Conservation (phyloP, 2,797 vertebrate species). For the Sus cebifrons region DNA sequence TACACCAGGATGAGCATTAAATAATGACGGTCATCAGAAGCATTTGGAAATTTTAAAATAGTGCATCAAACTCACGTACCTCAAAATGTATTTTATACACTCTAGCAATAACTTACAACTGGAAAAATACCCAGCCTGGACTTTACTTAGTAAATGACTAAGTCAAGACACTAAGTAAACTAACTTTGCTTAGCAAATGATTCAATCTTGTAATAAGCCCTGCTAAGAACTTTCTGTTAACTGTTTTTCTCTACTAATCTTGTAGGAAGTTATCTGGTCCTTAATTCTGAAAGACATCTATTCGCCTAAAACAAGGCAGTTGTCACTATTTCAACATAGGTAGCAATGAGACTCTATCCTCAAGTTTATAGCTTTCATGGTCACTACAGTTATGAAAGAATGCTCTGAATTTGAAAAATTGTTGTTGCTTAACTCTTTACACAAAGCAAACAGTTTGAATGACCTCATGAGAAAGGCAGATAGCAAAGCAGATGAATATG, state of each 20-base stretch:
- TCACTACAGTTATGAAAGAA: neutral
- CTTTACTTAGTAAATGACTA: neutral
- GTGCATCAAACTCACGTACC: neutral
- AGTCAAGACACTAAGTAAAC: neutral
- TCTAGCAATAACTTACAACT: neutral
- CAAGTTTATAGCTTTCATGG: neutral
- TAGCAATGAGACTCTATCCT: neutral
- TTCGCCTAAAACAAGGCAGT: neutral
- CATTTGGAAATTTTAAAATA: slow-evolving; percentile 3
- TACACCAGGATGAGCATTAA: neutral
- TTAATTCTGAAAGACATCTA: slow-evolving; percentile 19
- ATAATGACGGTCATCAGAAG: neutral
- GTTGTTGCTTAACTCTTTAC: neutral
- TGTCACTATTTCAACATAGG: neutral
- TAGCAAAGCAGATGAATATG: neutral
- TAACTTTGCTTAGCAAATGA: neutral
- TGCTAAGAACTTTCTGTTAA: neutral
- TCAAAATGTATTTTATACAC: neutral
- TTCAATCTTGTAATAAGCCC: neutral
- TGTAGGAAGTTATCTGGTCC: neutral
- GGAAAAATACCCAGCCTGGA: slow-evolving; percentile 7
- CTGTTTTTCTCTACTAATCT: neutral
- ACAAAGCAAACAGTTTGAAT: slow-evolving; percentile 26
- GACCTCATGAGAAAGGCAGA: neutral
- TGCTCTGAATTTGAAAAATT: neutral